Percentiles rank a stretch among this genome's conserved stretches.
phyloP scores from a whole-genome alignment of 2,113 vertebrate species.

The Erythrolamprus reginae region DNA sequence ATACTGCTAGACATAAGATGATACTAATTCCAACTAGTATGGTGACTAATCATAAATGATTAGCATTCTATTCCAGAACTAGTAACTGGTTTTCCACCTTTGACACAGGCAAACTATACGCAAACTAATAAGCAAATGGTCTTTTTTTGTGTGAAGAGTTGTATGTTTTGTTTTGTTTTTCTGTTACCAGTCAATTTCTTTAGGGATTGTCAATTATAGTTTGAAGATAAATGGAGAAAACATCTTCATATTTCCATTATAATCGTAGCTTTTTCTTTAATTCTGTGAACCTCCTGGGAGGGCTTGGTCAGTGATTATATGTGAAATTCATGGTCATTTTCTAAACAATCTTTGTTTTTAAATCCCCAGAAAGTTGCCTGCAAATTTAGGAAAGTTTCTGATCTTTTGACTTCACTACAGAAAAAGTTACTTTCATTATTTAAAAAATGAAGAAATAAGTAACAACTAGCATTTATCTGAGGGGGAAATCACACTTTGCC shows the following conservation, averaged over 20 bases:
- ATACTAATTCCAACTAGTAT: not conserved
- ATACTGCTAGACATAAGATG: not conserved
- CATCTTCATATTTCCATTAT: not conserved
- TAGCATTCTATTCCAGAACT: not conserved
- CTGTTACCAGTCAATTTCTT: not conserved
- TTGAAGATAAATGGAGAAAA: not conserved
- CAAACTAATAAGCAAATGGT: not conserved
- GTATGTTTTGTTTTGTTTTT: not conserved
- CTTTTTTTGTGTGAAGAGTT: not conserved
- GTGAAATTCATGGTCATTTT: not conserved
- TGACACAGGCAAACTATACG: not conserved
- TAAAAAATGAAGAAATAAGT: slow-evolving; percentile 45
- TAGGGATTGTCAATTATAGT: not conserved
- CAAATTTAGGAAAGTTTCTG: slow-evolving; percentile 45
- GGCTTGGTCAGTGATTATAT: not conserved
- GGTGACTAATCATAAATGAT: not conserved
- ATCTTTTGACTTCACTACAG: slow-evolving; percentile 45
- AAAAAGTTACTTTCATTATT: slow-evolving; percentile 43
- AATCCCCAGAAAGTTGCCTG: slow-evolving; percentile 29
- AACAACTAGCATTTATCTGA: slow-evolving; percentile 35
- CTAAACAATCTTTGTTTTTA: slow-evolving; percentile 13
- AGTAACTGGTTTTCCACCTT: too few species aligned
- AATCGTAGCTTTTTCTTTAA: not conserved
- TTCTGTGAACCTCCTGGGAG: not conserved
- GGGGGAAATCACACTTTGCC: slow-evolving; percentile 44